These are phyloP conservation scores for Synaphobranchus kaupii DNA, from an alignment of 2,797 vertebrate species.

Conservation along the genomic window DNA sequence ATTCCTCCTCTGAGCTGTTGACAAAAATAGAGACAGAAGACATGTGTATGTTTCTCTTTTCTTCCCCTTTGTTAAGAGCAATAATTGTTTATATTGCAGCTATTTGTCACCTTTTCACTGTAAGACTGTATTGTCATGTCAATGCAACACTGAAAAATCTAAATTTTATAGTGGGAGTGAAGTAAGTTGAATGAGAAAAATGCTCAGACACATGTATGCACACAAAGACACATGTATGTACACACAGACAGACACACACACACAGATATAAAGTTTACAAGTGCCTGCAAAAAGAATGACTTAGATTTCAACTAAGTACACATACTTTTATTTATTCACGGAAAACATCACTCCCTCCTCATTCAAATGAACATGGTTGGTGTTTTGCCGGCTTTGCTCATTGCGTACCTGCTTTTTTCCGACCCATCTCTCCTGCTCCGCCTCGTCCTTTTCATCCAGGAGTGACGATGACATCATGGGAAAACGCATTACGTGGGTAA, in stretches of 20 bases:
- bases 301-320: neutral
- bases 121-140: too few relatives aligned
- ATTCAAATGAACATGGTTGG: neutral
- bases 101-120: neutral
- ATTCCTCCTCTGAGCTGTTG: neutral
- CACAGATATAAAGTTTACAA: neutral
- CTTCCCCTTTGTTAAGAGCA: neutral
- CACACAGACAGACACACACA: neutral
- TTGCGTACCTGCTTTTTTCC: neutral
- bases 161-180: neutral
- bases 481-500: conserved; percentile 35
- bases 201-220: neutral
- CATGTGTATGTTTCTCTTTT: neutral
- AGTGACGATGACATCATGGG: conserved; percentile 51
- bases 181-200: neutral
- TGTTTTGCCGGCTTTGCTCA: neutral
- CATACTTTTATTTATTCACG: neutral
- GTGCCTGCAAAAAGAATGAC: neutral
- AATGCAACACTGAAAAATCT: neutral
- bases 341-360: neutral
- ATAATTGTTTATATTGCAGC: neutral
- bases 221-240: neutral
- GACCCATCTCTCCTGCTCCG: neutral
- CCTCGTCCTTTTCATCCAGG: conserved; percentile 7
- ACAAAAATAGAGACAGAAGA: neutral